A percentile compares a stretch with the other conserved stretches of the same genome.
These are phyloP conservation scores for Prionailurus viverrinus DNA, from an alignment of 2,113 vertebrate species.

Conservation along the genomic window DNA sequence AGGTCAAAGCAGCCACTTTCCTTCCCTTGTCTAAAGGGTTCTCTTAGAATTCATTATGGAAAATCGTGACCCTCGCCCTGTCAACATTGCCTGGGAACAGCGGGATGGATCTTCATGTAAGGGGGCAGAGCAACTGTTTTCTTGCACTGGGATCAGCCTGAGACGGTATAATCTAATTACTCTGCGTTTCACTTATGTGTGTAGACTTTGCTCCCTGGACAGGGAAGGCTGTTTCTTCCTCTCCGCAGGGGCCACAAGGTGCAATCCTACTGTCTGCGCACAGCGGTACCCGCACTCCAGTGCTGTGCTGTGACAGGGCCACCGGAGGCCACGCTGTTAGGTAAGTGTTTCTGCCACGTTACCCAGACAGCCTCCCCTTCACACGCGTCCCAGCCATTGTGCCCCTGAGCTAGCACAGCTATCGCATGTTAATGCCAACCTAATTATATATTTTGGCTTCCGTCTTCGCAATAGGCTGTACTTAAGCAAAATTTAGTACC, in stretches of 20 bases:
- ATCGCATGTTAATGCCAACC: conserved; percentile 83
- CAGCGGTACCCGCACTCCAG: conserved; percentile 78
- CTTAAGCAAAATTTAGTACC: conserved; percentile 86
- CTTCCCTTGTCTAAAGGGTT: conserved; percentile 54
- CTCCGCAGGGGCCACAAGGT: conserved; percentile 55
- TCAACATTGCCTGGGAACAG: background rate
- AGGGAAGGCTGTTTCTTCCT: conserved; percentile 70
- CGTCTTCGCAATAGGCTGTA: conserved; percentile 82
- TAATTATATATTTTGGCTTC: conserved; percentile 87
- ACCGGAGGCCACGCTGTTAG: conserved; percentile 78
- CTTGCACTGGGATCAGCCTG: conserved; percentile 57
- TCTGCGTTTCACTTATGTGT: conserved; percentile 72
- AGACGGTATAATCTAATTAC: conserved; percentile 76
- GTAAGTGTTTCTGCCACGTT: conserved; percentile 85
- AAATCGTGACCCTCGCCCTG: conserved; percentile 56
- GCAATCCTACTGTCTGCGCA: conserved; percentile 73
- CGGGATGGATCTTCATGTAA: conserved; percentile 60
- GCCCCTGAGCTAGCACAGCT: conserved; percentile 75
- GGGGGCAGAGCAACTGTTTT: conserved; percentile 55
- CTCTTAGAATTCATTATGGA: conserved; percentile 70
- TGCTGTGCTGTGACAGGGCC: conserved; percentile 79
- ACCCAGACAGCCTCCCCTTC: conserved; percentile 86
- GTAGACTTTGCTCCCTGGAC: conserved; percentile 76
- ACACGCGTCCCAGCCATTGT: conserved; percentile 82
- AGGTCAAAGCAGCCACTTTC: background rate